Percentiles rank a stretch among this genome's conserved stretches.
Conservation (phyloP, 2,113 vertebrate species). For the Hippopotamus amphibius region DNA sequence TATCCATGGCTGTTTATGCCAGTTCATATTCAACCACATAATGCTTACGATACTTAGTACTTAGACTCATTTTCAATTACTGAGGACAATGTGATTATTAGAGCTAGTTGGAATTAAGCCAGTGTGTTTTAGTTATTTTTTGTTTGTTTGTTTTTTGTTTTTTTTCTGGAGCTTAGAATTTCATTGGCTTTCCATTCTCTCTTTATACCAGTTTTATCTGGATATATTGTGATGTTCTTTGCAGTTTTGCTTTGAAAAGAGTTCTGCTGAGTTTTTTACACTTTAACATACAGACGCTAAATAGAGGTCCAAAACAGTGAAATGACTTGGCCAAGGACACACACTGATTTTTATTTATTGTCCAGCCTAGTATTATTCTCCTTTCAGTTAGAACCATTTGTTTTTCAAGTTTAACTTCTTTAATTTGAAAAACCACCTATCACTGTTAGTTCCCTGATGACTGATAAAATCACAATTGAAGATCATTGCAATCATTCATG, state of each 20-base stretch:
- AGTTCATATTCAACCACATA: not conserved
- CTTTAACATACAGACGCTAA: not conserved
- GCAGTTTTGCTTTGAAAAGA: not conserved
- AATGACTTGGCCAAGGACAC: not conserved
- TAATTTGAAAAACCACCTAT: not conserved
- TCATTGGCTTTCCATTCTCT: not conserved
- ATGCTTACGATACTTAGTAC: not conserved
- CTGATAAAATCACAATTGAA: not conserved
- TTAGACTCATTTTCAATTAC: not conserved
- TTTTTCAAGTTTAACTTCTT: conserved; percentile 31
- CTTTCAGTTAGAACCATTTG: not conserved
- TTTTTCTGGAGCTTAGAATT: not conserved
- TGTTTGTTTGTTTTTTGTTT: not conserved
- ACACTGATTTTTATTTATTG: conserved; percentile 2
- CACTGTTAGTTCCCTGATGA: not conserved
- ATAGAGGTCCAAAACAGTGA: not conserved
- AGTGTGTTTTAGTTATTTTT: not conserved
- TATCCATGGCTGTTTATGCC: not conserved
- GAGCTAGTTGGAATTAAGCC: not conserved
- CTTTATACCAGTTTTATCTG: not conserved
- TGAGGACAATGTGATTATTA: not conserved
- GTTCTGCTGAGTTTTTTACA: not conserved
- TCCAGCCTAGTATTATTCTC: not conserved
- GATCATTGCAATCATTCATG: not conserved
- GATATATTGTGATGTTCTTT: not conserved